Percentiles rank a stretch among this genome's conserved stretches.
These are phyloP conservation scores for Asarcornis scutulata DNA, from an alignment of 2,113 vertebrate species.

Conservation along the genomic window DNA sequence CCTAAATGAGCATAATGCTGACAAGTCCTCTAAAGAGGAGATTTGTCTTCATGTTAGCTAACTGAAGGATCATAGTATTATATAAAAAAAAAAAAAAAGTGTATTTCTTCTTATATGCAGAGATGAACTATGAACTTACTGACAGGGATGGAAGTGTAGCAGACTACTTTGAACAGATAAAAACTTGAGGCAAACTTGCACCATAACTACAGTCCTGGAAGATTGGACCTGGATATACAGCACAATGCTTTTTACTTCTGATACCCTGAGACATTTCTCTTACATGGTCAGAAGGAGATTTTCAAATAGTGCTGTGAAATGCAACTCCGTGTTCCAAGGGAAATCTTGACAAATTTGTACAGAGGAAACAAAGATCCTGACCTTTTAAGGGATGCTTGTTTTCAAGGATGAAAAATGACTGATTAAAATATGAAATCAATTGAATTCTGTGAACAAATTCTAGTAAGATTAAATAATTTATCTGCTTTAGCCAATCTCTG, in stretches of 20 bases:
- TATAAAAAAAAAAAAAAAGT: fast-evolving
- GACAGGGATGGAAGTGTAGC: background rate
- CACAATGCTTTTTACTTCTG: background rate
- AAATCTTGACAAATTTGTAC: background rate
- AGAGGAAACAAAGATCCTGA: background rate
- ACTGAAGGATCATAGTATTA: background rate
- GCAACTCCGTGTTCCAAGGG: background rate
- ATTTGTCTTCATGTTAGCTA: background rate
- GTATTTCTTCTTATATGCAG: background rate
- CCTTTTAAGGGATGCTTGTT: background rate
- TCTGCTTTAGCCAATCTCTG: background rate
- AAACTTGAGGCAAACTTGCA: background rate
- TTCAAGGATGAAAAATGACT: background rate
- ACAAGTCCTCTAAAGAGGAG: background rate
- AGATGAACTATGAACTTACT: background rate
- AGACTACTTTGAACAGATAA: background rate
- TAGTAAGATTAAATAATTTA: background rate
- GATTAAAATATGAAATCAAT: background rate
- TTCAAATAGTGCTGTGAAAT: background rate
- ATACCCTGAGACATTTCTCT: background rate
- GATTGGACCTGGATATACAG: background rate
- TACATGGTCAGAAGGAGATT: background rate
- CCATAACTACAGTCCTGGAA: background rate
- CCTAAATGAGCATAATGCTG: fast-evolving
- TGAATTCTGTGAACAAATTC: background rate